These are phyloP conservation scores for Diaphora mendica DNA, from an alignment of 2,888 invertebrate species.

Conservation along the genomic window DNA sequence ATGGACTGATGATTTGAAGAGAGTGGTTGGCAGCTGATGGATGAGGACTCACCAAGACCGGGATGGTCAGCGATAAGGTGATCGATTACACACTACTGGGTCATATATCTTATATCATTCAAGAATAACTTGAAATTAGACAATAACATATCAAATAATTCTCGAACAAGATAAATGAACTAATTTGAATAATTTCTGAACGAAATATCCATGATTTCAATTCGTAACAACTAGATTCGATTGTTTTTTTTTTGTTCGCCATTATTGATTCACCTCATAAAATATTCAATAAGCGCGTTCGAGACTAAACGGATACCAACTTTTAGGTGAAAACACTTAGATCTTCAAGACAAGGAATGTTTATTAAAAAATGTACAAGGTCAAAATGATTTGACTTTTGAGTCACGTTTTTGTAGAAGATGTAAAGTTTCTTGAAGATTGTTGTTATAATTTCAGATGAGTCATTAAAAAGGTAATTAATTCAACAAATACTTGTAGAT, in stretches of 20 bases:
- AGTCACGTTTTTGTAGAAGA: background rate
- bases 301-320: slow-evolving; percentile 35
- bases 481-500: too few relatives aligned
- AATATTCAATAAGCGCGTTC: slow-evolving; percentile 43
- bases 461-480: too few relatives aligned
- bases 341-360: background rate
- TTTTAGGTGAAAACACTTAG: slow-evolving; percentile 10
- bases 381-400: background rate
- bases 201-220: background rate
- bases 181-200: background rate
- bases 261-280: slow-evolving; percentile 41
- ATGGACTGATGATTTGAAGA: too few relatives aligned
- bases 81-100: too few relatives aligned
- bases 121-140: background rate
- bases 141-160: background rate
- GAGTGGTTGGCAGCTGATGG: too few relatives aligned
- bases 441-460: background rate
- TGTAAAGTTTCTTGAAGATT: background rate
- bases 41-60: too few relatives aligned
- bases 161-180: background rate
- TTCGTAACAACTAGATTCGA: slow-evolving; percentile 26
- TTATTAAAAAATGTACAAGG: background rate
- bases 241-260: slow-evolving; percentile 40
- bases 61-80: too few relatives aligned
- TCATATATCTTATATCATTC: background rate